Conservation (phyloP, 2,113 vertebrate genomes). For the Hemichromis elongatus region DNA sequence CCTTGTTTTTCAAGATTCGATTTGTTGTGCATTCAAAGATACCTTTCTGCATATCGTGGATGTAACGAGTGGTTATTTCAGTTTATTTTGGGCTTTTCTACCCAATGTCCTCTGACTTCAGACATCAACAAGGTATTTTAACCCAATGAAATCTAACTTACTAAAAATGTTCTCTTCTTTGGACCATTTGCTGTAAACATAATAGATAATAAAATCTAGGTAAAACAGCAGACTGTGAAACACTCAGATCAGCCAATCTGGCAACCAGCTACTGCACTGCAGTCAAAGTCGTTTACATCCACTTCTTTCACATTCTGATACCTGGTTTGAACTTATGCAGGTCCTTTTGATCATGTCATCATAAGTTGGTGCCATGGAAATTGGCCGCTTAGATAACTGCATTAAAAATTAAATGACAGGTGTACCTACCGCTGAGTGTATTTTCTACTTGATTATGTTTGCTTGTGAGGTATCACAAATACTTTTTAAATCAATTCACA, state of each 20-base stretch:
- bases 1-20: not conserved
- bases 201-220: not conserved
- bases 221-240: not conserved
- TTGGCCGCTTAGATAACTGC: not conserved
- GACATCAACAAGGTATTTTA: not conserved
- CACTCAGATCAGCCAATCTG: not conserved
- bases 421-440: not conserved
- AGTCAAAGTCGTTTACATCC: not conserved
- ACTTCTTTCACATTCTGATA: not conserved
- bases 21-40: not conserved
- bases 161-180: not conserved
- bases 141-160: not conserved
- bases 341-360: not conserved
- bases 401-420: not conserved
- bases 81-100: not conserved
- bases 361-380: not conserved
- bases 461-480: not conserved
- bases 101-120: not conserved
- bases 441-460: not conserved
- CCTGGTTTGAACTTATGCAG: not conserved
- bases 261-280: not conserved
- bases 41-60: accelerated
- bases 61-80: not conserved
- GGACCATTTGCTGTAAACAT: not conserved
- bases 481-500: not conserved